Percentiles rank a stretch among this genome's conserved stretches.
Evolutionary conservation across 2,797 vertebrate genomes (phyloP).

Genomic region (Chelon labrosus): DNA sequence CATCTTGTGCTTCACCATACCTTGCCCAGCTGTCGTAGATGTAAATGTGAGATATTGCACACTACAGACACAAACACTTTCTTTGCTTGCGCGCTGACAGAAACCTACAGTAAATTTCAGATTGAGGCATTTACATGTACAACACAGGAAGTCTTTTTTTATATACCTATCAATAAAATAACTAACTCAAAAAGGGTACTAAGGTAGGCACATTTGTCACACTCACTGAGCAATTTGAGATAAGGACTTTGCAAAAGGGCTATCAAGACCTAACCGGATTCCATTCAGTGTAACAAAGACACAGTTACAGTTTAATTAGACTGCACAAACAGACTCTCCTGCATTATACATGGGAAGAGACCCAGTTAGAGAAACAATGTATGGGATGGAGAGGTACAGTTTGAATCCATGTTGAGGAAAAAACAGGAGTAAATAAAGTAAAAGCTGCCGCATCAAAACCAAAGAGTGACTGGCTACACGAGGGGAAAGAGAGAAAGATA

Average conservation of each 20-base stretch:
- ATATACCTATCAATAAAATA: neutral
- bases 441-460: neutral
- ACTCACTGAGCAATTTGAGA: constrained; percentile 33
- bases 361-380: neutral
- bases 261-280: constrained; percentile 18
- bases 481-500: neutral
- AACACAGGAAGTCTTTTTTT: neutral
- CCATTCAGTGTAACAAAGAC: constrained; percentile 34
- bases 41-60: no score
- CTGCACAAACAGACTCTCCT: constrained; percentile 22
- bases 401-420: constrained; percentile 4
- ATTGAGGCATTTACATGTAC: no score
- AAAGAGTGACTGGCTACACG: neutral
- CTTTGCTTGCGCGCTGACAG: neutral
- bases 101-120: neutral
- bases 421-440: neutral
- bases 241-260: constrained; percentile 12
- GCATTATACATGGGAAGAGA: constrained; percentile 42
- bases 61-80: neutral
- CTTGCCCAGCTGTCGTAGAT: neutral
- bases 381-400: neutral
- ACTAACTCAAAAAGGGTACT: neutral
- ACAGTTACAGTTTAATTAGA: constrained; percentile 38
- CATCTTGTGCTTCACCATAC: neutral
- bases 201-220: neutral